phyloP scores from a whole-genome alignment of 1,140 invertebrate genomes.

The Cydia fagiglandana region DNA sequence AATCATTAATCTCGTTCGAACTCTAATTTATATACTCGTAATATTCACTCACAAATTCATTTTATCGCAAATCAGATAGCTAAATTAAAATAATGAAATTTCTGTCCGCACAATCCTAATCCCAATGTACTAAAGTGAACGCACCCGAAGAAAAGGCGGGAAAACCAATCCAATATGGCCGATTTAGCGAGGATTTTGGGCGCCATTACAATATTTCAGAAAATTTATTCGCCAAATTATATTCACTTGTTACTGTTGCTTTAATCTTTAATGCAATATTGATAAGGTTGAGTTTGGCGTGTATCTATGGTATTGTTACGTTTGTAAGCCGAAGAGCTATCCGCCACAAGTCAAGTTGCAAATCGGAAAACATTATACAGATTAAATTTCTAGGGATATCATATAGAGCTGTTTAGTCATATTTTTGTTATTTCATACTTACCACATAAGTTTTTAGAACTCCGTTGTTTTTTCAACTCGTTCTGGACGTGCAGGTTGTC shows the following conservation, averaged over 20 bases:
- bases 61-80: not conserved
- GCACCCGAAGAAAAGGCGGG: conserved; percentile 48
- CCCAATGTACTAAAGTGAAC: conserved; percentile 28
- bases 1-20: too few species aligned
- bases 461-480: too few species aligned
- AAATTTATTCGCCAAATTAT: conserved; percentile 49
- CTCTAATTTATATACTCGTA: too few species aligned
- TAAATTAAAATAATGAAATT: conserved; percentile 26
- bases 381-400: conserved; percentile 59
- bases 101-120: conserved; percentile 18
- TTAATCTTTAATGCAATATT: conserved; percentile 1
- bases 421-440: too few species aligned
- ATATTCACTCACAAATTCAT: not conserved
- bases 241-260: not conserved
- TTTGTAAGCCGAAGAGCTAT: conserved; percentile 49
- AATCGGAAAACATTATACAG: conserved; percentile 73
- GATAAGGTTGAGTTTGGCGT: conserved; percentile 42
- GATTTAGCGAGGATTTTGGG: conserved; percentile 55
- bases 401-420: conserved; percentile 44
- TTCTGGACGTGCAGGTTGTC: too few species aligned
- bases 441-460: too few species aligned
- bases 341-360: conserved; percentile 69
- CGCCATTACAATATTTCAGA: conserved; percentile 69
- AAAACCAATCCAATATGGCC: conserved; percentile 65
- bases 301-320: conserved; percentile 32